phyloP scores from a whole-genome alignment of 2,113 vertebrate species.

The Hirundichthys speculiger region DNA sequence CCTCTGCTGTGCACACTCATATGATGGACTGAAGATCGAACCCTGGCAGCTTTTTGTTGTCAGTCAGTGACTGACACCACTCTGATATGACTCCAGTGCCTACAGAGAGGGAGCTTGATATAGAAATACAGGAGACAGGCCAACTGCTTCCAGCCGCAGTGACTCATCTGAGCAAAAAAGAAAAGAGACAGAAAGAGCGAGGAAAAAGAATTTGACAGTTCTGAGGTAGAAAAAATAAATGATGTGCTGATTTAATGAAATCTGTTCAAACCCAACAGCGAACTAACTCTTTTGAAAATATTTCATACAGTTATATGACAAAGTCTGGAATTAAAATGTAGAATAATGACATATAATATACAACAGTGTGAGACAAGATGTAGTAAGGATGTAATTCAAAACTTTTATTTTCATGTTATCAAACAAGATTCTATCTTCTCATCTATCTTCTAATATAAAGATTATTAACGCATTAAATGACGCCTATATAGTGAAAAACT shows the following conservation, averaged over 20 bases:
- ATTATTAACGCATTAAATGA: too few relatives aligned
- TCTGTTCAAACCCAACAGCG: neutral
- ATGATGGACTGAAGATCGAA: constrained; percentile 15
- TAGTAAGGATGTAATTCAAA: too few relatives aligned
- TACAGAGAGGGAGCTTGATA: constrained; percentile 14
- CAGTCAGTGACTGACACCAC: constrained; percentile 13
- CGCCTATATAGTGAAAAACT: too few relatives aligned
- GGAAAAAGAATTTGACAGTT: neutral
- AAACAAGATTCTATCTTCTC: too few relatives aligned
- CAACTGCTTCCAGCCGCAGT: neutral
- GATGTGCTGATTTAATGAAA: neutral
- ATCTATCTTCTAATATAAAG: too few relatives aligned
- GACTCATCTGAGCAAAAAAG: constrained; percentile 18
- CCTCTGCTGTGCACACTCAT: neutral
- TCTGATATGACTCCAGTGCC: constrained; percentile 15
- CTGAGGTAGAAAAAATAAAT: neutral
- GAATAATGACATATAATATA: too few relatives aligned
- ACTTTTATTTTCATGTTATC: too few relatives aligned
- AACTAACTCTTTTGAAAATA: neutral
- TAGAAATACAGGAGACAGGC: constrained; percentile 14
- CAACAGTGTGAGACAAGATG: too few relatives aligned
- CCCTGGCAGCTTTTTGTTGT: neutral
- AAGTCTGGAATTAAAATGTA: too few relatives aligned
- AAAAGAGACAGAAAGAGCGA: too few relatives aligned
- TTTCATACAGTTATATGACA: neutral